Percentiles rank a stretch among this genome's conserved stretches.
Conservation (phyloP, 2,888 invertebrate genomes). For the Andrena praecox region DNA sequence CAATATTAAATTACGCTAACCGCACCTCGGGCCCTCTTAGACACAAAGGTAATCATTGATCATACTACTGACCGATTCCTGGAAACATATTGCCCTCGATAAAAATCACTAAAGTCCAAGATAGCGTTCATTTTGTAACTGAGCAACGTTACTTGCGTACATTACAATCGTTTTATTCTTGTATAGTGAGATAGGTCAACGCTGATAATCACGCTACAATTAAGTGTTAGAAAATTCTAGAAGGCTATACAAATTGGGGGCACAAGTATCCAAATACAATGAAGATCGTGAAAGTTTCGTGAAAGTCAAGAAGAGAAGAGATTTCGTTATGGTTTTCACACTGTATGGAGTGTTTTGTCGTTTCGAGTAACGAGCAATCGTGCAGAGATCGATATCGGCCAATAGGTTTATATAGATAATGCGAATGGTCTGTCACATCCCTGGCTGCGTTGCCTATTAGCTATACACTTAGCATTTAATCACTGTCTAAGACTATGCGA, state of each 20-base stretch:
- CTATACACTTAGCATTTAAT: conserved; percentile 47
- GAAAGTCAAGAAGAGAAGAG: conserved; percentile 10
- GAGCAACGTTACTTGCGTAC: conserved; percentile 8
- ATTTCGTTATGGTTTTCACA: conserved; percentile 13
- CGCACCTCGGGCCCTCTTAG: background rate
- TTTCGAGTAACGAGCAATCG: conserved; percentile 14
- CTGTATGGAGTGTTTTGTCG: background rate
- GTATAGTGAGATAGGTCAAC: background rate
- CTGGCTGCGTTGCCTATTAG: conserved; percentile 30
- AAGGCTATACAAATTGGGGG: conserved; percentile 1
- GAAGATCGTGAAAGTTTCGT: background rate
- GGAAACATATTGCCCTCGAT: background rate
- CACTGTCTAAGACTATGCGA: conserved; percentile 54
- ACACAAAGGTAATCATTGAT: background rate
- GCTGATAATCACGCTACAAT: conserved; percentile 13
- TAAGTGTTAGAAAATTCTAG: conserved; percentile 23
- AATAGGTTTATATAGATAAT: conserved; percentile 32
- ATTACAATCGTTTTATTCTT: conserved; percentile 23
- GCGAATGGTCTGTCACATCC: conserved; percentile 18
- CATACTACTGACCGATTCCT: background rate
- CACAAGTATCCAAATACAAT: conserved; percentile 19
- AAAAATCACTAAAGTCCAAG: background rate
- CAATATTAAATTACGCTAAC: conserved; percentile 10
- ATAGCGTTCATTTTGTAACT: background rate
- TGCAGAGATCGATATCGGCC: conserved; percentile 11